Percentiles rank a stretch among this genome's conserved stretches.
Evolutionary conservation across 2,797 vertebrate genomes (phyloP).

Genomic region (Premnoplex brunnescens): DNA sequence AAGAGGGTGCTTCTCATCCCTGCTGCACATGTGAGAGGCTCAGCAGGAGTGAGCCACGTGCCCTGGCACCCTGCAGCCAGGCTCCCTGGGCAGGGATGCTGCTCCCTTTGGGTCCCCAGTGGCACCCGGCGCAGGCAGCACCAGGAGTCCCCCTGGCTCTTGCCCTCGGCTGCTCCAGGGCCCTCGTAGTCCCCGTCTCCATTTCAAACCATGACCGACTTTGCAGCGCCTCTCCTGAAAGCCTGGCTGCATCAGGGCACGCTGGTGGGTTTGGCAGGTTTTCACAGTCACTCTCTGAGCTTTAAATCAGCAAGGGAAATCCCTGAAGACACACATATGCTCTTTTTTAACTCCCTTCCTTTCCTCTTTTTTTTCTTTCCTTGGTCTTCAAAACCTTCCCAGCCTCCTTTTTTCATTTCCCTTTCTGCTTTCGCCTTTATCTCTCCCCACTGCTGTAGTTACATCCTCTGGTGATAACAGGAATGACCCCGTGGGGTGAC

Average conservation of each 20-base stretch:
- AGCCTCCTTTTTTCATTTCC: not conserved
- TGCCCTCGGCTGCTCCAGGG: fast-evolving
- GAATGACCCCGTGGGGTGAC: conserved; percentile 17
- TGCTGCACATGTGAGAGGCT: fast-evolving
- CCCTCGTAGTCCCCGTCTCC: fast-evolving
- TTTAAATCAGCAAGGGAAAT: conserved; percentile 30
- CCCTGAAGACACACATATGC: not conserved
- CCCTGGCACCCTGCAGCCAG: not conserved
- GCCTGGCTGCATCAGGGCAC: not conserved
- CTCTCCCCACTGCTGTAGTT: not conserved
- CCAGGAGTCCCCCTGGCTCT: fast-evolving
- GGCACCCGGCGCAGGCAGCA: fast-evolving
- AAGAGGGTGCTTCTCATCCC: not conserved
- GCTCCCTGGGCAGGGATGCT: not conserved
- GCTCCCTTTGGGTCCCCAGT: not conserved
- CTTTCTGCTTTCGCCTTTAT: conserved; percentile 8
- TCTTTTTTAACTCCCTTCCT: not conserved
- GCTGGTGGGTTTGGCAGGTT: conserved; percentile 21
- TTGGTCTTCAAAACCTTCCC: not conserved
- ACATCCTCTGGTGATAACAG: conserved; percentile 32
- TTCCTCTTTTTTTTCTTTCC: not conserved
- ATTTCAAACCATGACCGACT: fast-evolving
- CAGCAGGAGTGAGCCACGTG: fast-evolving
- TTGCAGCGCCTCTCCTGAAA: not conserved
- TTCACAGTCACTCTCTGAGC: not conserved